These are phyloP conservation scores for Drosophila paucipuncta DNA, from an alignment of 2,888 invertebrate genomes.

Conservation along the genomic window DNA sequence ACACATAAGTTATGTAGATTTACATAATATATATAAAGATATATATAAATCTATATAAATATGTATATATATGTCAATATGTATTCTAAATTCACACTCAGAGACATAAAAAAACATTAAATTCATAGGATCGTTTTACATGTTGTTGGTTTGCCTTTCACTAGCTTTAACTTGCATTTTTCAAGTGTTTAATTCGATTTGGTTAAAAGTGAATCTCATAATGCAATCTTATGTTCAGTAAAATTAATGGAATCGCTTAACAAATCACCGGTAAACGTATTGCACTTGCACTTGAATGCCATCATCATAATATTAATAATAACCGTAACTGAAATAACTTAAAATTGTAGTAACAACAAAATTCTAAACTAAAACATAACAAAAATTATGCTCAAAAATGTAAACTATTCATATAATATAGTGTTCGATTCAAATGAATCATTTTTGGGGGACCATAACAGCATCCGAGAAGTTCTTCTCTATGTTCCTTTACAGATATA, in stretches of 20 bases:
- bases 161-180: conserved; percentile 23
- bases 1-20: conserved; percentile 13
- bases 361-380: conserved; percentile 71
- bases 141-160: conserved; percentile 12
- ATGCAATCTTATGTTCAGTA: conserved; percentile 47
- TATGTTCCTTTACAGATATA: conserved; percentile 44
- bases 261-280: conserved; percentile 46
- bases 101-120: conserved; percentile 35
- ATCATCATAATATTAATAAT: conserved; percentile 39
- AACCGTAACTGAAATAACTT: conserved; percentile 53
- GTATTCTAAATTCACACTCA: conserved; percentile 29
- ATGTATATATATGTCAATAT: conserved; percentile 9
- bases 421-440: conserved; percentile 44
- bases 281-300: conserved; percentile 53
- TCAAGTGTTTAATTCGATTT: conserved; percentile 52
- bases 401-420: conserved; percentile 40
- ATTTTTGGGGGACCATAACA: conserved; percentile 36
- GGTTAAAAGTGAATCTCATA: conserved; percentile 49
- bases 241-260: conserved; percentile 73
- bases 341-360: conserved; percentile 71
- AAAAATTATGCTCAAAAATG: conserved; percentile 66
- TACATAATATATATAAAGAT: not conserved
- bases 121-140: conserved; percentile 27
- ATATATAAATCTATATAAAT: not conserved
- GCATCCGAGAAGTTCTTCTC: conserved; percentile 26